Evolutionary conservation across 2,797 vertebrate genomes (phyloP).

Genomic region (Xyrichtys novacula): DNA sequence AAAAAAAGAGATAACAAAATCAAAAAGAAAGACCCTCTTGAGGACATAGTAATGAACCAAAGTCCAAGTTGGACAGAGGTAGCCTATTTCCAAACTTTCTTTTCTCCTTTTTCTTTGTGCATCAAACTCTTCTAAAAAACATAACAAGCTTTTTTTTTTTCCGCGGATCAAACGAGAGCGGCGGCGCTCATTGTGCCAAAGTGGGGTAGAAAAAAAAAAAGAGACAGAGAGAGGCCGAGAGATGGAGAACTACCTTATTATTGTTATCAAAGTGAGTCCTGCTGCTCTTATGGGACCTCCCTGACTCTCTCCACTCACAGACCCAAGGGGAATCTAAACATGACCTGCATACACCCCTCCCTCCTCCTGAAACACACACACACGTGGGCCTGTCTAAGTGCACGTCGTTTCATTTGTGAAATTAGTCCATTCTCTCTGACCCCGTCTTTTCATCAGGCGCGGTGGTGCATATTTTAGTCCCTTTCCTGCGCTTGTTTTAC

Average conservation of each 20-base stretch:
- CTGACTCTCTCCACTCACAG: constrained; percentile 63
- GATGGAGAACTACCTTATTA: constrained; percentile 78
- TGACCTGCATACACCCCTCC: constrained; percentile 69
- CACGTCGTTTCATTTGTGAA: constrained; percentile 83
- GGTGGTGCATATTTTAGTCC: constrained; percentile 85
- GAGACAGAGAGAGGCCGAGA: constrained; percentile 21
- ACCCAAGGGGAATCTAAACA: constrained; percentile 78
- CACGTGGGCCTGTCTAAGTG: constrained; percentile 53
- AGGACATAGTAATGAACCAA: constrained; percentile 67
- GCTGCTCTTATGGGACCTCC: constrained; percentile 78
- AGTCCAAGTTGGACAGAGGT: constrained; percentile 71
- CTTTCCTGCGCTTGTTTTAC: constrained; percentile 86
- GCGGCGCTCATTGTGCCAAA: constrained; percentile 78
- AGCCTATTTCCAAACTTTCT: constrained; percentile 61
- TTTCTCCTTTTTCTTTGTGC: constrained; percentile 62
- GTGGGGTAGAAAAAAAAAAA: constrained; percentile 47
- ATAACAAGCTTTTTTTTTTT: constrained; percentile 78
- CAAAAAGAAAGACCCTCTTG: constrained; percentile 44
- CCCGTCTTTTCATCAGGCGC: constrained; percentile 86
- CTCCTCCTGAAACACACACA: constrained; percentile 48
- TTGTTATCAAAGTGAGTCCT: constrained; percentile 83
- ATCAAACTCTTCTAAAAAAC: constrained; percentile 73
- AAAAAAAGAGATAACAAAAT: constrained; percentile 44
- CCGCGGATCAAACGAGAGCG: constrained; percentile 77
- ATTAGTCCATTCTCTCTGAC: constrained; percentile 87